phyloP scores from a whole-genome alignment of 2,888 invertebrate species.

The Acrocyrtus sp. region DNA sequence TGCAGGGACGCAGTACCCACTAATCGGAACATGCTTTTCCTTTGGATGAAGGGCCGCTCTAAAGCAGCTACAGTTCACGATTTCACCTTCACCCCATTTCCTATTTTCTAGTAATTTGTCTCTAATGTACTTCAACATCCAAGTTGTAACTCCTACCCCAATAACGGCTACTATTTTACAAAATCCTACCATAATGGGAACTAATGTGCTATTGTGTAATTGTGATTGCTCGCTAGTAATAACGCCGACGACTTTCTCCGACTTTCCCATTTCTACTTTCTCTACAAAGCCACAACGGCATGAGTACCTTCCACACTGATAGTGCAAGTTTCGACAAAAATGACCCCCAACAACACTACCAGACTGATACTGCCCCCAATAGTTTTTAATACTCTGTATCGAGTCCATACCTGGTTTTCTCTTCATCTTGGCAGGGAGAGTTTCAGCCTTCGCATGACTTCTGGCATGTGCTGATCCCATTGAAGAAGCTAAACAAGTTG shows the following conservation, averaged over 20 bases:
- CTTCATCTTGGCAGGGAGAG: constrained; percentile 59
- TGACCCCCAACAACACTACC: constrained; percentile 47
- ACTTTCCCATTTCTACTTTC: constrained; percentile 44
- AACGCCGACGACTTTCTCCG: no score
- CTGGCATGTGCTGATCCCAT: constrained; percentile 54
- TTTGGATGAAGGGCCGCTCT: constrained; percentile 28
- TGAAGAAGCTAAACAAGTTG: constrained; percentile 52
- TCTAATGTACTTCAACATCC: no score
- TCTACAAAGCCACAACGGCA: constrained; percentile 53
- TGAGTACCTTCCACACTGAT: constrained; percentile 45
- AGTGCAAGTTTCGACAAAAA: constrained; percentile 52
- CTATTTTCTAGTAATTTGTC: no score
- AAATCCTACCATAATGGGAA: no score
- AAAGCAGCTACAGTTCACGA: constrained; percentile 14
- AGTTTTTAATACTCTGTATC: constrained; percentile 42
- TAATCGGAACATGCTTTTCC: constrained; percentile 25
- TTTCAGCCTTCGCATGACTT: constrained; percentile 56
- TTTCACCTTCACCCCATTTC: no score
- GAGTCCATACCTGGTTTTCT: constrained; percentile 61
- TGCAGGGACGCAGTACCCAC: constrained; percentile 25
- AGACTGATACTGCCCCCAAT: constrained; percentile 40
- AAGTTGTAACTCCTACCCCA: no score
- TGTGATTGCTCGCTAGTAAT: constrained; percentile 12
- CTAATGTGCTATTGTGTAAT: no score
- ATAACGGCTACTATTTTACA: no score